Conservation (phyloP, 1,140 invertebrate species). For the Drosophila yakuba region DNA sequence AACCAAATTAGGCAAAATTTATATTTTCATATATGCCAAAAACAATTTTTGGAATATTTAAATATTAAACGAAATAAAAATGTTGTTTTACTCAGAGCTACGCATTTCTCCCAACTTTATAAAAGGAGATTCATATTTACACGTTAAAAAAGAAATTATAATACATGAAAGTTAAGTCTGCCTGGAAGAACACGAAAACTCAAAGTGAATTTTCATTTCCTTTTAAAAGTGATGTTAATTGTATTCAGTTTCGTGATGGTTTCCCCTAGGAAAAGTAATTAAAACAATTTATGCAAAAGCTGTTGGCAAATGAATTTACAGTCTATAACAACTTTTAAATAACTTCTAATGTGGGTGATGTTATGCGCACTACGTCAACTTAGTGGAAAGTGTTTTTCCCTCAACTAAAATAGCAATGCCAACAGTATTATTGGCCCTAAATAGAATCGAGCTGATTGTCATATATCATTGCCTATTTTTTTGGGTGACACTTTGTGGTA, state of each 20-base stretch:
- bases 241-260: conserved; percentile 1
- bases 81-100: background rate
- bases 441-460: background rate
- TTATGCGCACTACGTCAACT: background rate
- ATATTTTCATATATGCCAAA: too few relatives aligned
- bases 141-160: background rate
- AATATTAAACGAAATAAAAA: background rate
- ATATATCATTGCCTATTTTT: conserved; percentile 27
- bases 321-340: background rate
- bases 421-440: background rate
- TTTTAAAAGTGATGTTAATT: conserved; percentile 28
- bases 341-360: background rate
- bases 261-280: conserved; percentile 18
- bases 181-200: conserved; percentile 5
- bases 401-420: background rate
- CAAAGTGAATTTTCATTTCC: conserved; percentile 18
- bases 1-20: background rate
- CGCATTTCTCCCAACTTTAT: background rate
- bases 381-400: background rate
- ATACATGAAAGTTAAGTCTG: background rate
- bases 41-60: too few relatives aligned
- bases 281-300: conserved; percentile 15
- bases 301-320: conserved; percentile 9
- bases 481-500: conserved; percentile 3
- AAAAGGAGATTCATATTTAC: background rate